A percentile compares a stretch with the other conserved stretches of the same genome.
Evolutionary conservation across 2,113 vertebrate genomes (phyloP).

Genomic region (Lipophrys pholis): DNA sequence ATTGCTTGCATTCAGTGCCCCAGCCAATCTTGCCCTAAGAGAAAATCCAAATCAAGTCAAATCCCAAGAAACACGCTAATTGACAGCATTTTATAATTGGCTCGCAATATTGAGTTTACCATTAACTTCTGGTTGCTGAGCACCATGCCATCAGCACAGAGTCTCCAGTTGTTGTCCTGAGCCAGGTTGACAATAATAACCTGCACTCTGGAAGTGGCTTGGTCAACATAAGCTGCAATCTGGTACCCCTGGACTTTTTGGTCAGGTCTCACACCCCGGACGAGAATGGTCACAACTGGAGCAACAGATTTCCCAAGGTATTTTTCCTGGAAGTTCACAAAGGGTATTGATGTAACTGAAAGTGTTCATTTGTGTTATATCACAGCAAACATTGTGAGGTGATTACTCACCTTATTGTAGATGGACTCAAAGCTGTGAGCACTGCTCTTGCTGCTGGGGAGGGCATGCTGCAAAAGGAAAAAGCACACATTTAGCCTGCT

Average conservation of each 20-base stretch:
- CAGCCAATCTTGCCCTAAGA: slow-evolving; percentile 79
- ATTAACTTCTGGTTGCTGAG: slow-evolving; percentile 82
- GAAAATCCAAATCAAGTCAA: not conserved
- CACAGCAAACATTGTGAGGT: no score
- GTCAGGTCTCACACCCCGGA: slow-evolving; percentile 76
- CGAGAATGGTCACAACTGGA: slow-evolving; percentile 77
- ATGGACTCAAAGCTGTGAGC: slow-evolving; percentile 75
- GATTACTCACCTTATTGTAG: slow-evolving; percentile 65
- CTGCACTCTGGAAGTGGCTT: slow-evolving; percentile 76
- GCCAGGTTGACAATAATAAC: slow-evolving; percentile 81
- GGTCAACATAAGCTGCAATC: slow-evolving; percentile 79
- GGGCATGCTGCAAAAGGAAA: slow-evolving; percentile 57
- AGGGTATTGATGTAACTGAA: not conserved
- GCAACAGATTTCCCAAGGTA: slow-evolving; percentile 75
- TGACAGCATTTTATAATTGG: not conserved
- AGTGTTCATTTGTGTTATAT: not conserved
- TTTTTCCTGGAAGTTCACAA: slow-evolving; percentile 66
- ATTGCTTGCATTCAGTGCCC: slow-evolving; percentile 82
- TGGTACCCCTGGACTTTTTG: slow-evolving; percentile 84
- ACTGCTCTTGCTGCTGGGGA: slow-evolving; percentile 61
- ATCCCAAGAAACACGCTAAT: not conserved
- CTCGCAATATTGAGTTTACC: slow-evolving; percentile 70
- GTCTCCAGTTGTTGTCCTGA: slow-evolving; percentile 80
- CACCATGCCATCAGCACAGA: slow-evolving; percentile 83
- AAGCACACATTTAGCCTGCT: slow-evolving; percentile 18